Evolutionary conservation across 2,113 vertebrate genomes (phyloP).

Genomic region (Tyrannus savana): DNA sequence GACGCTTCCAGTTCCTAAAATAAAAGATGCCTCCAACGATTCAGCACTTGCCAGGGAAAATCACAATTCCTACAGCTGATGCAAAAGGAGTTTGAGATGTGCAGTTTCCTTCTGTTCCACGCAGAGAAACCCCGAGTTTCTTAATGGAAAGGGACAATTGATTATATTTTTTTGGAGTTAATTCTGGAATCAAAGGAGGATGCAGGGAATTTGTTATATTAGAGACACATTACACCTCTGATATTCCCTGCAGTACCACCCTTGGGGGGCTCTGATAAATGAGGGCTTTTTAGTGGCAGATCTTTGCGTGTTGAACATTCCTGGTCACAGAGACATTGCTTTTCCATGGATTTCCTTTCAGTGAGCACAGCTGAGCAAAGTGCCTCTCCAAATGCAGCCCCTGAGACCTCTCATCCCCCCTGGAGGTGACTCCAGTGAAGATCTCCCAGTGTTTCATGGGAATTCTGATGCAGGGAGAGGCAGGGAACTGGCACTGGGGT

Average conservation of each 20-base stretch:
- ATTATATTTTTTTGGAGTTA: not conserved
- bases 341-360: rapidly evolving
- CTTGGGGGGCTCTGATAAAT: not conserved
- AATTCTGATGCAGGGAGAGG: not conserved
- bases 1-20: not conserved
- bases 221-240: not conserved
- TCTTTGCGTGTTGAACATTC: rapidly evolving
- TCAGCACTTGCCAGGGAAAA: not conserved
- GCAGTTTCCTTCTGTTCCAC: not conserved
- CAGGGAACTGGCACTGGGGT: not conserved
- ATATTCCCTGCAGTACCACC: not conserved
- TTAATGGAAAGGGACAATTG: not conserved
- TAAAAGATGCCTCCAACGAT: not conserved
- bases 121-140: not conserved
- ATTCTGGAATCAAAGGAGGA: not conserved
- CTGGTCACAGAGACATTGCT: not conserved
- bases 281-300: not conserved
- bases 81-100: not conserved
- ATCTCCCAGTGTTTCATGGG: not conserved
- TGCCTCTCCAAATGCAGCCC: not conserved
- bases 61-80: not conserved
- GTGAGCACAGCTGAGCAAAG: not conserved
- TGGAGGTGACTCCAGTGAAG: not conserved
- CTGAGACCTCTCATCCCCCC: not conserved
- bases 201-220: not conserved